Percentiles rank a stretch among this genome's conserved stretches.
Evolutionary conservation across 2,113 vertebrate species (phyloP).

Genomic region (Nipponia nippon): DNA sequence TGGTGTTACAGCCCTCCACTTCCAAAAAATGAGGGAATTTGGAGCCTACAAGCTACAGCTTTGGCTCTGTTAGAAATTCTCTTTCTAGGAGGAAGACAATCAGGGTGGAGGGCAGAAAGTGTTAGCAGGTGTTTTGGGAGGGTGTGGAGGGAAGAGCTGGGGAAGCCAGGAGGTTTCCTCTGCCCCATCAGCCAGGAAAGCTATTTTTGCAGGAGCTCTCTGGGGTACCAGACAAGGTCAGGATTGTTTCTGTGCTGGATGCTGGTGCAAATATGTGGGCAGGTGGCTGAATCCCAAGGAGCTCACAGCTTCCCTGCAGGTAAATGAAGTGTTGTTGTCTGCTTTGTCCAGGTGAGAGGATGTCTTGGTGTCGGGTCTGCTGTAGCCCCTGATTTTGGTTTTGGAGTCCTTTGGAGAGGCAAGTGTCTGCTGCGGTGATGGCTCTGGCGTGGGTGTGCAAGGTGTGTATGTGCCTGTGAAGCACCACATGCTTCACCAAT

Average conservation of each 20-base stretch:
- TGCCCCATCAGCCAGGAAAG: neutral
- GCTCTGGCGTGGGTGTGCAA: neutral
- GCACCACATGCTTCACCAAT: neutral
- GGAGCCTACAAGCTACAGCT: neutral
- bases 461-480: neutral
- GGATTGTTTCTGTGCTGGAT: neutral
- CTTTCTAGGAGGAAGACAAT: neutral
- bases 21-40: neutral
- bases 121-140: neutral
- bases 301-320: neutral
- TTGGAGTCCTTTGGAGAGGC: neutral
- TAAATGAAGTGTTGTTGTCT: rapidly evolving
- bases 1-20: neutral
- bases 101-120: neutral
- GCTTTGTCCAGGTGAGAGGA: neutral
- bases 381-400: rapidly evolving
- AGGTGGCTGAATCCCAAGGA: neutral
- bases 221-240: neutral
- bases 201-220: neutral
- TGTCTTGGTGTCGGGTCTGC: neutral
- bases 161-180: neutral
- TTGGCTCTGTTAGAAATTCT: neutral
- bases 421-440: neutral
- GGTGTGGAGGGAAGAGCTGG: neutral
- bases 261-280: neutral